A percentile compares a stretch with the other conserved stretches of the same genome.
Evolutionary conservation across 2,888 invertebrate genomes (phyloP).

Genomic region (Elaeidobius kamerunicus): DNA sequence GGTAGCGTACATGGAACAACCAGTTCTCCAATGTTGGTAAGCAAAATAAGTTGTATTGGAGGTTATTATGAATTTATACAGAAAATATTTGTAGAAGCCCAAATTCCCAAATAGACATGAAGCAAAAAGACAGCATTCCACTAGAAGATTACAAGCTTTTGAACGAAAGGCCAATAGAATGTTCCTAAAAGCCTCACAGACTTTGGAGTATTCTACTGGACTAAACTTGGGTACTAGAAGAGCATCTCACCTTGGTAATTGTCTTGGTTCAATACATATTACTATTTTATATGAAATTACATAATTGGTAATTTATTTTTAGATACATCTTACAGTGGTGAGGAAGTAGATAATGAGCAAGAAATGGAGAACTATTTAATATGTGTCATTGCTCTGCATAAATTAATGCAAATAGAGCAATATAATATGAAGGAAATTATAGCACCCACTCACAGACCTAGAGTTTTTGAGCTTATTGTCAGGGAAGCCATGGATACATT

Average conservation of each 20-base stretch:
- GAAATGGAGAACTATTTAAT: slow-evolving; percentile 83
- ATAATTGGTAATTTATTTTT: too few relatives aligned
- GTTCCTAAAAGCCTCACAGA: slow-evolving; percentile 79
- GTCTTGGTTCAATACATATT: too few relatives aligned
- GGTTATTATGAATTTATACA: too few relatives aligned
- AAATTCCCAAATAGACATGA: slow-evolving; percentile 72
- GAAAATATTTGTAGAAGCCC: slow-evolving; percentile 57
- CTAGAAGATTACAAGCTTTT: slow-evolving; percentile 76
- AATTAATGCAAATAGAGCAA: slow-evolving; percentile 85
- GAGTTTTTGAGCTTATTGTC: slow-evolving; percentile 80
- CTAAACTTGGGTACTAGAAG: slow-evolving; percentile 69
- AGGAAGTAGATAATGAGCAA: slow-evolving; percentile 67
- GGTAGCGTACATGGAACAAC: slow-evolving; percentile 63
- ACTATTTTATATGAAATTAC: too few relatives aligned
- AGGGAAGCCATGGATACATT: slow-evolving; percentile 81
- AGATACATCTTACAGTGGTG: slow-evolving; percentile 50
- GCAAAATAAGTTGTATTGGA: slow-evolving; percentile 33
- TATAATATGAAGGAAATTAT: slow-evolving; percentile 80
- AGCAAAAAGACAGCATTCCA: slow-evolving; percentile 73
- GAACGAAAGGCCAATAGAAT: slow-evolving; percentile 81
- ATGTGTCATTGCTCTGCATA: slow-evolving; percentile 76
- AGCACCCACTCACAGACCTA: slow-evolving; percentile 74
- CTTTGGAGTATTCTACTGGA: slow-evolving; percentile 77
- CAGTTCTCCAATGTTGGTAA: slow-evolving; percentile 62
- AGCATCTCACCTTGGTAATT: slow-evolving; percentile 51